Evolutionary conservation across 2,113 vertebrate species (phyloP), one percentile per base, ranked within the genome.

Genomic region (Blennius ocellaris): DNA sequence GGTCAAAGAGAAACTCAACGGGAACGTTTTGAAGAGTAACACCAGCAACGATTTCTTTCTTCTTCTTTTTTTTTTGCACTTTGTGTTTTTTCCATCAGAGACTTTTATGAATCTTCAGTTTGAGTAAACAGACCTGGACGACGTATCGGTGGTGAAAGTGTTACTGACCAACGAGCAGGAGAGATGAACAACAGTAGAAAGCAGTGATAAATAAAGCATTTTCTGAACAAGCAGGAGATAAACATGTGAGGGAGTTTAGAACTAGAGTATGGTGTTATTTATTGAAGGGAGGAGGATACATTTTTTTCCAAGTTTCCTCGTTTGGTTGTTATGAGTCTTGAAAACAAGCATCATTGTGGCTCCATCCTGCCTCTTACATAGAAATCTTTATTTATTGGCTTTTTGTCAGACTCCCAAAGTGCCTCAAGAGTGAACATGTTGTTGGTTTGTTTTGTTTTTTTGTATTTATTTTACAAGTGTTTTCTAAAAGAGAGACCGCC

Each of bases 391-490:
- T 72, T 59, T 75, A 50, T 72, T 76, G 71, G n/a, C n/a, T 17
- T 53, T 30, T 66, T 68, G 43, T 66, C 50, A 51, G 43, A 49
- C 71, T 48, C 11, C 5, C 8, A 48, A 74, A 76, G 43, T 57
- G 61, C 21, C 72, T 51, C 40, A 8, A 76, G 45, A 5, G 15
- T 2, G 15, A 56, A 8, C 5, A 21, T 49, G 30, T 52, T 44
- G 16, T n/a, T 2, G 21, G 21, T 30, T 30, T n/a, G n/a, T n/a
- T n/a, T n/a, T 65, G 50, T 58, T 17, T 41, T 6, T 39, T 8
- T 58, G 39, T 66, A 73, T 77, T 78, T 60, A 66, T 76, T 56
- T 41, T 44, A 11, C 41, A 49, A n/a, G 11, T 39, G 17, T 54
- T 52, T 6, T 37, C 36, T 63, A 55, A 40, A 60, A 12, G 6